Conservation (phyloP, 2,797 vertebrate genomes). For the Chaenodraco wilsoni region DNA sequence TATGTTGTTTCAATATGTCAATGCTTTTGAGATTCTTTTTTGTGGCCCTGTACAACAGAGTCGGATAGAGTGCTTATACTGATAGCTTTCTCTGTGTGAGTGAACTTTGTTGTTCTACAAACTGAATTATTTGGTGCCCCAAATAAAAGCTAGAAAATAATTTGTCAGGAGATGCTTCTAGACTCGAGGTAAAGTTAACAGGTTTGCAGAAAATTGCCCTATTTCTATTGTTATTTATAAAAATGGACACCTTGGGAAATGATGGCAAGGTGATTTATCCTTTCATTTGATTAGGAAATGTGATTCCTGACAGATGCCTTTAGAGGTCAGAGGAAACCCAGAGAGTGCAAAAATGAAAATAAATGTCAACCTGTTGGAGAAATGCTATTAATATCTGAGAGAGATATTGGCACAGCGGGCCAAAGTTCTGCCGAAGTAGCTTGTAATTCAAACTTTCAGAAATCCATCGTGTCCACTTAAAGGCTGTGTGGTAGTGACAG, state of each 20-base stretch:
- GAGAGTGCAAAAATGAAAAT: constrained; percentile 30
- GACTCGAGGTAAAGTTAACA: constrained; percentile 17
- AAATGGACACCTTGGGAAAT: constrained; percentile 27
- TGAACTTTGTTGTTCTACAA: constrained; percentile 17
- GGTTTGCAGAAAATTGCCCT: constrained; percentile 21
- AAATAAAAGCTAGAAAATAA: constrained; percentile 22
- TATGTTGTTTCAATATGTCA: constrained; percentile 1
- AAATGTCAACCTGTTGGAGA: constrained; percentile 21
- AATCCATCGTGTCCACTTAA: constrained; percentile 33
- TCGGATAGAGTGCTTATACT: constrained; percentile 6
- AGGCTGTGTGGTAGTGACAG: constrained; percentile 17
- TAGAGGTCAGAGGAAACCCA: constrained; percentile 19
- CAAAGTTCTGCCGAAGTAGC: constrained; percentile 29
- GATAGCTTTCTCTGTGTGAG: constrained; percentile 22
- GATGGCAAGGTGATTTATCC: constrained; percentile 13
- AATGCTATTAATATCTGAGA: constrained; percentile 55
- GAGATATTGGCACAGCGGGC: constrained; percentile 37
- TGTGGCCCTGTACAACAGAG: neutral
- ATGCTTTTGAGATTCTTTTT: constrained; percentile 17
- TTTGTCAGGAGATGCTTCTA: constrained; percentile 11
- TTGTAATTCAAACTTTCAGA: constrained; percentile 57
- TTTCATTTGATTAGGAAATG: constrained; percentile 51
- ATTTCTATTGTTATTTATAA: constrained; percentile 27
- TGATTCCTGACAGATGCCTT: constrained; percentile 30
- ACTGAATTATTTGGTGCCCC: constrained; percentile 11